Conservation (phyloP, 2,888 invertebrate species). For the Eupithecia exiguata region DNA sequence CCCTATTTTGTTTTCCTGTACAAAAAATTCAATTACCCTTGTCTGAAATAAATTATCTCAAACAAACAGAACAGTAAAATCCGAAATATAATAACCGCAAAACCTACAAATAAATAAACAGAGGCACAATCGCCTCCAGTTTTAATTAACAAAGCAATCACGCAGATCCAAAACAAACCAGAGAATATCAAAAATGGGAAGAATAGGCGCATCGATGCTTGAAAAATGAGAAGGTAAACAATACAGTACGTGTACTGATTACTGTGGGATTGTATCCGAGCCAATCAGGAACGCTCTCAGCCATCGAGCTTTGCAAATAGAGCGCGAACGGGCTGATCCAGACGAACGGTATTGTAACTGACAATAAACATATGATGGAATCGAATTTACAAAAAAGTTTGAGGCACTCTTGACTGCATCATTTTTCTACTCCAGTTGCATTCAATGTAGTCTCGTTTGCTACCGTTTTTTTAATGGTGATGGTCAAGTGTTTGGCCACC, state of each 20-base stretch:
- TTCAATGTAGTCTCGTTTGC: too few relatives aligned
- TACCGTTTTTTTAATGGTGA: too few relatives aligned
- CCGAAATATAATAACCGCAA: constrained; percentile 8
- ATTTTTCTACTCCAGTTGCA: too few relatives aligned
- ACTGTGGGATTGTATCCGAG: constrained; percentile 57
- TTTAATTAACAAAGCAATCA: constrained; percentile 33
- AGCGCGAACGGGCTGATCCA: constrained; percentile 31
- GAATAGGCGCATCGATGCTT: constrained; percentile 42
- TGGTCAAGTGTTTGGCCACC: too few relatives aligned
- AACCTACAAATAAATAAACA: constrained; percentile 10
- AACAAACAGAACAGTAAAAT: constrained; percentile 10
- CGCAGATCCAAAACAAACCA: constrained; percentile 23
- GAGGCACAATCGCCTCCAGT: constrained; percentile 12
- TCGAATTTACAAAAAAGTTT: neutral
- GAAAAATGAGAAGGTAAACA: constrained; percentile 56
- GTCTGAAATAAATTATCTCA: constrained; percentile 9
- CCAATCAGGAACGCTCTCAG: constrained; percentile 61
- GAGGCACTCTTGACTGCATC: neutral
- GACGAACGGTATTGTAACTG: constrained; percentile 40
- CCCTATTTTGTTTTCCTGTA: neutral
- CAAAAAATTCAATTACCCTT: constrained; percentile 11
- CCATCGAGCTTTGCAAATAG: constrained; percentile 58
- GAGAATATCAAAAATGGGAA: constrained; percentile 33
- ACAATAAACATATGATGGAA: neutral
- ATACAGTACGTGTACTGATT: constrained; percentile 57